Evolutionary conservation across 2,888 invertebrate species (phyloP).

Genomic region (Drosophila algonquin): DNA sequence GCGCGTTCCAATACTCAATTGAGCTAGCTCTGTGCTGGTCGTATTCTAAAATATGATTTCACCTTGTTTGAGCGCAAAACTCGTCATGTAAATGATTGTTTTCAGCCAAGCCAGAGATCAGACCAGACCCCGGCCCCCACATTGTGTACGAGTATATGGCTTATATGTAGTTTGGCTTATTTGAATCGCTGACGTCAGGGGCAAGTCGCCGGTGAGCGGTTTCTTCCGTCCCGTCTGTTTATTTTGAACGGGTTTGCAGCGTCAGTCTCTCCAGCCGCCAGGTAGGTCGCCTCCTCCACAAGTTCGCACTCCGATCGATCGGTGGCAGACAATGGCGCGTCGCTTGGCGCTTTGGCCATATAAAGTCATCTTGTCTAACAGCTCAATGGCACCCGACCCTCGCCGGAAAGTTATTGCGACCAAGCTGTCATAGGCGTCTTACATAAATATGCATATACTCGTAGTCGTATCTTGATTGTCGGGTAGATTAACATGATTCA

Average conservation of each 20-base stretch:
- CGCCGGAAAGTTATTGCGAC: conserved; percentile 29
- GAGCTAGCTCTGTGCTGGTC: conserved; percentile 40
- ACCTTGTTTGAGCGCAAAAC: conserved; percentile 51
- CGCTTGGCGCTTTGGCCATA: conserved; percentile 59
- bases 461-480: conserved; percentile 31
- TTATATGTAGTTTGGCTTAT: not conserved
- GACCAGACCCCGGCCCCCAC: conserved; percentile 27
- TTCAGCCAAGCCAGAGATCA: conserved; percentile 29
- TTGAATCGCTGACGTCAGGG: conserved; percentile 61
- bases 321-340: conserved; percentile 53
- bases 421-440: conserved; percentile 41
- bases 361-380: conserved; percentile 51
- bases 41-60: conserved; percentile 78
- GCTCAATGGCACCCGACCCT: conserved; percentile 28
- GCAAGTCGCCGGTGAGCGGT: conserved; percentile 4
- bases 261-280: conserved; percentile 9
- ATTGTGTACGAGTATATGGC: conserved; percentile 39
- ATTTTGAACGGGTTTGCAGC: conserved; percentile 42
- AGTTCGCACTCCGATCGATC: conserved; percentile 35
- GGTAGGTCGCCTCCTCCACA: conserved; percentile 60
- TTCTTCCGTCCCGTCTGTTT: conserved; percentile 31
- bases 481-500: conserved; percentile 40
- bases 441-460: conserved; percentile 21
- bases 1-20: conserved; percentile 61
- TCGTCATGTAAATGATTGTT: conserved; percentile 62